phyloP scores from a whole-genome alignment of 2,113 vertebrate genomes.

The Sphyrna mokarran region DNA sequence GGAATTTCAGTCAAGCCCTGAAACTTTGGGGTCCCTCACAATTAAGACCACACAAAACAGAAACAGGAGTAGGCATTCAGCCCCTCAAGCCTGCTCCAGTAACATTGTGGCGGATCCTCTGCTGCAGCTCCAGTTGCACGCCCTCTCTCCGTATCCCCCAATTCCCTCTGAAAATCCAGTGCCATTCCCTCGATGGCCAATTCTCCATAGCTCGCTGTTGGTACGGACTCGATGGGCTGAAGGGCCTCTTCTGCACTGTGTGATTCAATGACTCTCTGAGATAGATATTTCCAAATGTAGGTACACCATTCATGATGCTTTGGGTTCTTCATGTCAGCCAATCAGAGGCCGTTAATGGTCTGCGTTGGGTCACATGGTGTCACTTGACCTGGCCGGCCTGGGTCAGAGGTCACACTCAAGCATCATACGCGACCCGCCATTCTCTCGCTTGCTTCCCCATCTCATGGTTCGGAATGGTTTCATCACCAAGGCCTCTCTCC shows the following conservation, averaged over 20 bases:
- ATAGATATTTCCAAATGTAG: no score
- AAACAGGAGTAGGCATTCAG: background rate
- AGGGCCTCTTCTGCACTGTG: no score
- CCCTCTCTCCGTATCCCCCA: background rate
- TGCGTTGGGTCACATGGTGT: background rate
- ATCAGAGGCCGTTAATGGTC: no score
- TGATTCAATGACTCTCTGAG: background rate
- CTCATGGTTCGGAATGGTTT: constrained; percentile 16
- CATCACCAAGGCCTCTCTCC: constrained; percentile 41
- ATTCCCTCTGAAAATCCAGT: background rate
- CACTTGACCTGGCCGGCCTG: background rate
- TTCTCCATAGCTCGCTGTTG: background rate
- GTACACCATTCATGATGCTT: background rate
- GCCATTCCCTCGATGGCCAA: background rate
- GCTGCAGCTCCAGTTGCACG: background rate
- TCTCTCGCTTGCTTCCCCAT: background rate
- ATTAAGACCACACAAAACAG: background rate
- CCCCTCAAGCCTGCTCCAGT: background rate
- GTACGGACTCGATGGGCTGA: no score
- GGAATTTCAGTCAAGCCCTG: background rate
- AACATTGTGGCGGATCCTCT: no score
- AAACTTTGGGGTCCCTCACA: background rate
- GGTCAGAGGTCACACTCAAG: background rate
- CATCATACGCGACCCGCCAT: background rate
- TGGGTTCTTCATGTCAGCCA: background rate